Conservation (phyloP, 2,888 invertebrate genomes). For the Hirudinaria manillensis region DNA sequence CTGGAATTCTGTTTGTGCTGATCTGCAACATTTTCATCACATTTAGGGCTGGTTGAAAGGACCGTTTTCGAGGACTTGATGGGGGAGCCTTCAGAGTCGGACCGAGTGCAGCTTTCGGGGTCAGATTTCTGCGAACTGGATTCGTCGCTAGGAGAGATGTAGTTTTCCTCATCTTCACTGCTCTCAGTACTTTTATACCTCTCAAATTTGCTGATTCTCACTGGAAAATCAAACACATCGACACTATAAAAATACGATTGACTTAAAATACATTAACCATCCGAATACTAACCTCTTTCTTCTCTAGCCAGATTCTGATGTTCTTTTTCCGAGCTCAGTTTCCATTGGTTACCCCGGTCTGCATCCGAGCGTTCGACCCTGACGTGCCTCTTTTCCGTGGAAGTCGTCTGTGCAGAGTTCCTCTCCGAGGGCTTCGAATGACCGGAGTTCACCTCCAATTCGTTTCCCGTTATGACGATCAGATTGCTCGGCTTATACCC, state of each 20-base stretch:
- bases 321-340: neutral
- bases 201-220: neutral
- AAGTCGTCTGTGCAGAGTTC: neutral
- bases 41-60: neutral
- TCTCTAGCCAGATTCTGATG: neutral
- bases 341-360: too few species aligned
- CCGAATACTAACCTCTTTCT: neutral
- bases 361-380: neutral
- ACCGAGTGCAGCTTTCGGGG: neutral
- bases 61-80: too few species aligned
- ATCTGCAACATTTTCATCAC: neutral
- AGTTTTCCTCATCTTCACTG: neutral
- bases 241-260: neutral
- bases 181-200: neutral
- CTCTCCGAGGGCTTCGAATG: neutral
- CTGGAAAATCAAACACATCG: neutral
- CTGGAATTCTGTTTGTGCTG: neutral
- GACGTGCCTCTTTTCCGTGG: neutral
- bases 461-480: neutral
- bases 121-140: neutral
- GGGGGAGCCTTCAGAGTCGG: neutral
- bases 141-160: neutral
- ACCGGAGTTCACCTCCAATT: neutral
- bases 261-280: neutral
- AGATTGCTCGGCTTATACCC: constrained; percentile 1